These are phyloP conservation scores for Sarotherodon lohbergeri DNA, from an alignment of 2,113 vertebrate species.

Conservation along the genomic window DNA sequence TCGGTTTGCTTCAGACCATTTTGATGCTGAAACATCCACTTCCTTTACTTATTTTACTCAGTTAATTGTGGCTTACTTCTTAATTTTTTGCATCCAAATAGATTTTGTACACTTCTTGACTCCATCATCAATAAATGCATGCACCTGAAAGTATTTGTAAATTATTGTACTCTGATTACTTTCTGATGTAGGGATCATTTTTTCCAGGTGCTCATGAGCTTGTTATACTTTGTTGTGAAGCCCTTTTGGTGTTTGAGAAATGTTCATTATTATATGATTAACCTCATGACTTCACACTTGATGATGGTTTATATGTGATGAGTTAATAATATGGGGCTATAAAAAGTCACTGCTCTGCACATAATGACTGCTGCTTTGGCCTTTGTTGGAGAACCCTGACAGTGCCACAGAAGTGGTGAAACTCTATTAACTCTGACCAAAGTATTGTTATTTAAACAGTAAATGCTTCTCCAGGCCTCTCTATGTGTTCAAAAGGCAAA, in stretches of 20 bases:
- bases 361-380: neutral
- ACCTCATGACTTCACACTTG: neutral
- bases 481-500: neutral
- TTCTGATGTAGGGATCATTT: neutral
- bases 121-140: neutral
- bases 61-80: neutral
- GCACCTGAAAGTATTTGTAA: neutral
- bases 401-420: neutral
- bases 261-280: neutral
- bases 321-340: constrained; percentile 17
- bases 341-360: neutral
- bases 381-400: neutral
- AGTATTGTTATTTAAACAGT: neutral
- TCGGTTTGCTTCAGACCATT: neutral
- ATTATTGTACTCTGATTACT: neutral
- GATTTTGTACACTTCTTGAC: neutral
- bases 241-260: neutral
- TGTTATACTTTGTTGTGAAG: neutral
- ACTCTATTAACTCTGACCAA: neutral
- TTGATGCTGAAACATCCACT: neutral
- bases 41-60: neutral
- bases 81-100: neutral
- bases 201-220: neutral
- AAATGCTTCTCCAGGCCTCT: neutral
- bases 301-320: neutral